These are phyloP conservation scores for Protonemura montana DNA, from an alignment of 2,888 invertebrate species.

Conservation along the genomic window DNA sequence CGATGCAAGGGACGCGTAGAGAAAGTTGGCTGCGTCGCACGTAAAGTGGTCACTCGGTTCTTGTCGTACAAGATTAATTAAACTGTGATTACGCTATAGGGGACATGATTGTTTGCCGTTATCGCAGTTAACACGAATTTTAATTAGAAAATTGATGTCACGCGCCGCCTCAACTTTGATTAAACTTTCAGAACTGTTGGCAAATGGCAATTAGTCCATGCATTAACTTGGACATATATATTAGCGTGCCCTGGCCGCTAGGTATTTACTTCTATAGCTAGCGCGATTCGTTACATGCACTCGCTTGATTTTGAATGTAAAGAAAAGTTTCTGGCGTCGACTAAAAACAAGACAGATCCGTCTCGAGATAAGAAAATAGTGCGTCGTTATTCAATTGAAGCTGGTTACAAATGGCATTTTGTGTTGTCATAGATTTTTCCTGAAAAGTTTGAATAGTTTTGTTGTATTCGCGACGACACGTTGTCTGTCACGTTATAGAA, in stretches of 20 bases:
- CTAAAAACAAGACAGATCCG: neutral
- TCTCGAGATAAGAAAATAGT: neutral
- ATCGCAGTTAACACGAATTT: neutral
- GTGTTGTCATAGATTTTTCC: neutral
- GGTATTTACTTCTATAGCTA: neutral
- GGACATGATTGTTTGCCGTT: neutral
- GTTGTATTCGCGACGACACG: neutral
- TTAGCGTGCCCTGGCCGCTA: neutral
- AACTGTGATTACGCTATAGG: neutral
- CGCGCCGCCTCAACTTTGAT: neutral
- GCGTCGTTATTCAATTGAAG: neutral
- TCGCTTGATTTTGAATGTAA: too few relatives aligned
- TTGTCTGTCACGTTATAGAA: neutral
- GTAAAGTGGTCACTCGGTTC: neutral
- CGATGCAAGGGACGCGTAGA: too few relatives aligned
- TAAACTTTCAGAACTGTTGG: neutral
- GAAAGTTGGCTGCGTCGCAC: neutral
- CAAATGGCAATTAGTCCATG: neutral
- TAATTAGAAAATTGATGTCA: constrained; percentile 7
- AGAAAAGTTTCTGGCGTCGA: too few relatives aligned
- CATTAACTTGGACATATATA: neutral
- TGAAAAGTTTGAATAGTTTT: neutral
- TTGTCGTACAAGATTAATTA: neutral
- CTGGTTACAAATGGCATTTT: neutral
- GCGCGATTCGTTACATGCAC: too few relatives aligned